phyloP scores from a whole-genome alignment of 2,888 invertebrate species.

The Drymonia ruficornis region DNA sequence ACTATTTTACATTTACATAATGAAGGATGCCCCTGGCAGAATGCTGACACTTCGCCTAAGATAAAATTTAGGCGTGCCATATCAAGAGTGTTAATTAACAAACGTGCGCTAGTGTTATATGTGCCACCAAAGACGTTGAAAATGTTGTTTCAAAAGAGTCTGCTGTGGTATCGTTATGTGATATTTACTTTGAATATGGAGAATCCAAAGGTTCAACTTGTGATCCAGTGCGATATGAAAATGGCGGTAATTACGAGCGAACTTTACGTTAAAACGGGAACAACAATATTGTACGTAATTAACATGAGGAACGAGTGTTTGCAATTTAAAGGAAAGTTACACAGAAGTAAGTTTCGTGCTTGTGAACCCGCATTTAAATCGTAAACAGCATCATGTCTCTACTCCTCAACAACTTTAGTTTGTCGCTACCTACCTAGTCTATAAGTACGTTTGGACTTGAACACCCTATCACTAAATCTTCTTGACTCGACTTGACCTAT shows the following conservation, averaged over 20 bases:
- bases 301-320: conserved; percentile 9
- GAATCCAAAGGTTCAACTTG: conserved; percentile 44
- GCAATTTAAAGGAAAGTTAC: conserved; percentile 5
- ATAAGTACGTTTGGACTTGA: no score
- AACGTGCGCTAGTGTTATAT: conserved; percentile 47
- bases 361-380: conserved; percentile 7
- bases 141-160: conserved; percentile 41
- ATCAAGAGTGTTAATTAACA: conserved; percentile 35
- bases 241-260: conserved; percentile 42
- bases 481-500: no score
- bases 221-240: conserved; percentile 52
- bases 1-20: conserved; percentile 69
- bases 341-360: conserved; percentile 23
- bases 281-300: conserved; percentile 22
- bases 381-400: background rate
- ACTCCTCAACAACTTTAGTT: background rate
- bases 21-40: conserved; percentile 53
- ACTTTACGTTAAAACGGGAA: conserved; percentile 20
- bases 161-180: conserved; percentile 52
- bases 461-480: no score
- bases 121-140: conserved; percentile 45
- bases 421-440: no score
- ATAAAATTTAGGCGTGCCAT: conserved; percentile 35
- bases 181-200: conserved; percentile 45
- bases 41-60: conserved; percentile 37